phyloP scores from a whole-genome alignment of 2,113 vertebrate species.

The Pan paniscus region DNA sequence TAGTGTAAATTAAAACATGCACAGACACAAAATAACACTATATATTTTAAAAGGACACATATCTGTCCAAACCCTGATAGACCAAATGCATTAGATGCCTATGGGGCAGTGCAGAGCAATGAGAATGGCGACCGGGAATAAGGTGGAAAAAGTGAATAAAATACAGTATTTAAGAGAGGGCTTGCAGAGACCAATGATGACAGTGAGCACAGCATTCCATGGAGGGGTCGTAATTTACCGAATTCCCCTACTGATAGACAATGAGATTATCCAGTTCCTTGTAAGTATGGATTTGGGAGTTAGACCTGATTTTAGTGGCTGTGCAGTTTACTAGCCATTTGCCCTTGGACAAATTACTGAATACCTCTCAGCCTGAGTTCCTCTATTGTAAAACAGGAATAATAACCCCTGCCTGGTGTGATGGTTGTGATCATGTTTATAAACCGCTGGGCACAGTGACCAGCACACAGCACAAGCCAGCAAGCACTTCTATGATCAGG shows the following conservation, averaged over 20 bases:
- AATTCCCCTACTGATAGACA: neutral
- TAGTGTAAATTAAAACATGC: neutral
- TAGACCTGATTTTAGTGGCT: neutral
- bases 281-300: neutral
- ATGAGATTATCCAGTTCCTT: neutral
- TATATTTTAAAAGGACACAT: neutral
- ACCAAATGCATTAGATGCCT: neutral
- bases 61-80: neutral
- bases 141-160: neutral
- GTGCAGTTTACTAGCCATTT: neutral
- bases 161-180: neutral
- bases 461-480: neutral
- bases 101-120: neutral
- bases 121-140: neutral
- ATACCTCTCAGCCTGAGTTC: neutral
- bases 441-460: neutral
- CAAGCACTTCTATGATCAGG: no score
- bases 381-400: neutral
- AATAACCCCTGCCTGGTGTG: neutral
- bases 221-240: neutral
- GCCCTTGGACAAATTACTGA: neutral
- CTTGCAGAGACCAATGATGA: neutral
- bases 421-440: neutral
- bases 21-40: neutral
- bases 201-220: neutral